Conservation (phyloP, 2,888 invertebrate genomes). For the Ptilodon capucinus region DNA sequence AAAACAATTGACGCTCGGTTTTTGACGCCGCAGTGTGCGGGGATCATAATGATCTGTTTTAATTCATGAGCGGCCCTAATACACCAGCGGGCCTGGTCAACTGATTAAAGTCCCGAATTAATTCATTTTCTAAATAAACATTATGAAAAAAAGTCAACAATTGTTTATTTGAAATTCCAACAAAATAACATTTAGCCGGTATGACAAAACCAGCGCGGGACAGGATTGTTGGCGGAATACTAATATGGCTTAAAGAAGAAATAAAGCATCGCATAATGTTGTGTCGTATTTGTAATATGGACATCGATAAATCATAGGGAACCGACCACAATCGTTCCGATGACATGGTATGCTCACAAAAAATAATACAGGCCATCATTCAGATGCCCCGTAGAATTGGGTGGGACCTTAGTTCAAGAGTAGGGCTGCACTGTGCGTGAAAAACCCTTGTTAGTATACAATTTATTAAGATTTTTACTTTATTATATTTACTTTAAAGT, state of each 20-base stretch:
- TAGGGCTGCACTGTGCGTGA: constrained; percentile 47
- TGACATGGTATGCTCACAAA: constrained; percentile 80
- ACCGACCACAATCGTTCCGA: constrained; percentile 80
- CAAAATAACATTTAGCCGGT: constrained; percentile 81
- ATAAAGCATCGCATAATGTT: constrained; percentile 80
- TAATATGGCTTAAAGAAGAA: constrained; percentile 81
- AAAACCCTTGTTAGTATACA: background rate
- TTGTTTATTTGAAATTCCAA: constrained; percentile 81
- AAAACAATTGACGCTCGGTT: too few species aligned
- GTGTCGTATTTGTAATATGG: constrained; percentile 82
- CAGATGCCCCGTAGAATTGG: constrained; percentile 77
- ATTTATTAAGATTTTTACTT: background rate
- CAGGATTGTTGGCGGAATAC: constrained; percentile 79
- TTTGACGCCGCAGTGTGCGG: too few species aligned
- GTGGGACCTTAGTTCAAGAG: constrained; percentile 63
- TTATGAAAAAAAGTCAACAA: constrained; percentile 59
- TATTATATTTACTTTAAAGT: background rate
- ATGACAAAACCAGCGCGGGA: constrained; percentile 79
- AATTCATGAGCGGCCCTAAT: constrained; percentile 75
- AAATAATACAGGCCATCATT: constrained; percentile 79
- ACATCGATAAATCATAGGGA: constrained; percentile 82
- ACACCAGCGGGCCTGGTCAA: constrained; percentile 56
- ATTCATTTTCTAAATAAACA: constrained; percentile 68
- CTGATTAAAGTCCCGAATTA: constrained; percentile 72
- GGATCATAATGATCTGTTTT: constrained; percentile 62